Evolutionary conservation across 2,888 invertebrate genomes (phyloP).

Genomic region (Athetis lepigone): DNA sequence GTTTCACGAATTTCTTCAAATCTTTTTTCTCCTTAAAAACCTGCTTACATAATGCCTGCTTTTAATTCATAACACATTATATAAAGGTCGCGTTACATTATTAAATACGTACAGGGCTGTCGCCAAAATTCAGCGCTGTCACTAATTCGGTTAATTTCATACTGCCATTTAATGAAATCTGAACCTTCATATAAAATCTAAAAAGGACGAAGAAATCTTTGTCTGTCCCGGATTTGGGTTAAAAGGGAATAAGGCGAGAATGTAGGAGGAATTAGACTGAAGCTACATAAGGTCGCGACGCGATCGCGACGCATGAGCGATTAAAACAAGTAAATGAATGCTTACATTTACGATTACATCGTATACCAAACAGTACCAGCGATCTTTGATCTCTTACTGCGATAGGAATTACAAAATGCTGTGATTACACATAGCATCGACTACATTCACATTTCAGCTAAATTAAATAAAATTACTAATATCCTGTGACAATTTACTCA

Average conservation of each 20-base stretch:
- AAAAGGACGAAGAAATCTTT: conserved; percentile 36
- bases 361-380: too few species aligned
- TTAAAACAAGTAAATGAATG: too few species aligned
- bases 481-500: too few species aligned
- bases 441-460: too few species aligned
- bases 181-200: conserved; percentile 25
- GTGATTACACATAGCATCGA: too few species aligned
- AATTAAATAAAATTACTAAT: too few species aligned
- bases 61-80: conserved; percentile 39
- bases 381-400: too few species aligned
- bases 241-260: conserved; percentile 16
- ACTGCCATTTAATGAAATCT: conserved; percentile 44
- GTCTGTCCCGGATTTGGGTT: conserved; percentile 21
- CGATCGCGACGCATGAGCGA: too few species aligned
- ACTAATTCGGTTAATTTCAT: conserved; percentile 51
- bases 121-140: conserved; percentile 39
- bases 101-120: conserved; percentile 49
- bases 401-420: too few species aligned
- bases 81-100: conserved; percentile 54
- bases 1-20: not conserved
- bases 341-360: too few species aligned
- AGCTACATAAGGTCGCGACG: too few species aligned
- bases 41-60: conserved; percentile 5
- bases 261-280: conserved; percentile 18
- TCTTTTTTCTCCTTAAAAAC: not conserved